Evolutionary conservation across 2,113 vertebrate genomes (phyloP).

Genomic region (Elaphurus davidianus): DNA sequence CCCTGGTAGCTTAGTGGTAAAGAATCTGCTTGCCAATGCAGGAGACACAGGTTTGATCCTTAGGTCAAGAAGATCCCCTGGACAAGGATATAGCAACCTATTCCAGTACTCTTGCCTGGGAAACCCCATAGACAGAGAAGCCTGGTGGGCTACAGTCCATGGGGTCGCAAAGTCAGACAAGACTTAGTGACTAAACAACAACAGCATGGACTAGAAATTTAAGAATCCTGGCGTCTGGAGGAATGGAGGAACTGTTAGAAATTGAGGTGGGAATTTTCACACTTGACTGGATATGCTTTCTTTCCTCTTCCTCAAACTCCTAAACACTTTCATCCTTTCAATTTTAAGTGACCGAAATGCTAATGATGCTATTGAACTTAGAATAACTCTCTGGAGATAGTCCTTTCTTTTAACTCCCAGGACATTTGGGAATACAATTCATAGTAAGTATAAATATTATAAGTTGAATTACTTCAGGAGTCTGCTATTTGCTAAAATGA

Average conservation of each 20-base stretch:
- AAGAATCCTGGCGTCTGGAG: background rate
- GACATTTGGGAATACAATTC: constrained; percentile 1
- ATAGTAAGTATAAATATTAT: background rate
- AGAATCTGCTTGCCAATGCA: background rate
- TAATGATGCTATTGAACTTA: background rate
- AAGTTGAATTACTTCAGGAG: background rate
- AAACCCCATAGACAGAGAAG: background rate
- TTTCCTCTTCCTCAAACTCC: background rate
- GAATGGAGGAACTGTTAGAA: background rate
- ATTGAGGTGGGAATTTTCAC: background rate
- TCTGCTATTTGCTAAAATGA: constrained; percentile 26
- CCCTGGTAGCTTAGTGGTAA: background rate
- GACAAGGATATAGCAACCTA: background rate
- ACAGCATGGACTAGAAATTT: background rate
- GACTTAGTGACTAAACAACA: background rate
- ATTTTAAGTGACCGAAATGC: background rate
- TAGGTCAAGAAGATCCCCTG: background rate
- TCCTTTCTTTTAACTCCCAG: background rate
- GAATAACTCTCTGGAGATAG: background rate
- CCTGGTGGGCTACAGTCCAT: background rate
- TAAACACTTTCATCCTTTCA: background rate
- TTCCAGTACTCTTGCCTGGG: background rate
- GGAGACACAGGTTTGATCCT: background rate
- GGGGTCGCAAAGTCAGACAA: background rate
- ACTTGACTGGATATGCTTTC: background rate